Percentiles rank a stretch among this genome's conserved stretches.
Conservation (phyloP, 2,888 invertebrate genomes). For the Perdita meconis region DNA sequence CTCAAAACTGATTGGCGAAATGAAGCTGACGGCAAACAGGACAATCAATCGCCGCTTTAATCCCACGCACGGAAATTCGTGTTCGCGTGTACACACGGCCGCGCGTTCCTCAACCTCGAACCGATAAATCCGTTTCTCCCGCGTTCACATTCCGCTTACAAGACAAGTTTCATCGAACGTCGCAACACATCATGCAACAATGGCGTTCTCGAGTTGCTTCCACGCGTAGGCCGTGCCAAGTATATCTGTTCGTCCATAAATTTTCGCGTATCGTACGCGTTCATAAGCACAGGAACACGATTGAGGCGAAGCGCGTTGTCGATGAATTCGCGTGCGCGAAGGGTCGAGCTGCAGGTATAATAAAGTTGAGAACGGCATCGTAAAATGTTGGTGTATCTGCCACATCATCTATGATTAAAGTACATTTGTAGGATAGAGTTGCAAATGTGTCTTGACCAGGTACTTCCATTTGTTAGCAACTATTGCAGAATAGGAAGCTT, state of each 20-base stretch:
- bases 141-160: conserved; percentile 45
- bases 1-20: not conserved
- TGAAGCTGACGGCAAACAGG: conserved; percentile 25
- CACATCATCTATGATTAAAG: conserved; percentile 44
- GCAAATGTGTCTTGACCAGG: too few relatives aligned
- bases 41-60: conserved; percentile 37
- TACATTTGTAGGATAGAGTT: conserved; percentile 21
- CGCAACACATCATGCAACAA: conserved; percentile 68
- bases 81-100: conserved; percentile 29
- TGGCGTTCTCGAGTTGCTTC: conserved; percentile 53
- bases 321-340: conserved; percentile 51
- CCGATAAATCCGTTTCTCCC: conserved; percentile 51
- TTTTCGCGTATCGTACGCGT: conserved; percentile 46
- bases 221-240: conserved; percentile 40
- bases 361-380: conserved; percentile 64
- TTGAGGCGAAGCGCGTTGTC: not conserved
- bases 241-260: conserved; percentile 68
- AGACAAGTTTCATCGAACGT: conserved; percentile 48
- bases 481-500: too few relatives aligned
- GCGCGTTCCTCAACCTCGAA: conserved; percentile 19
- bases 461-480: too few relatives aligned
- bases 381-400: conserved; percentile 29
- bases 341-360: conserved; percentile 63
- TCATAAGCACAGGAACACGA: conserved; percentile 11
- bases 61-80: conserved; percentile 38